Evolutionary conservation across 2,797 vertebrate species (phyloP).

Genomic region (Psittacula echo): DNA sequence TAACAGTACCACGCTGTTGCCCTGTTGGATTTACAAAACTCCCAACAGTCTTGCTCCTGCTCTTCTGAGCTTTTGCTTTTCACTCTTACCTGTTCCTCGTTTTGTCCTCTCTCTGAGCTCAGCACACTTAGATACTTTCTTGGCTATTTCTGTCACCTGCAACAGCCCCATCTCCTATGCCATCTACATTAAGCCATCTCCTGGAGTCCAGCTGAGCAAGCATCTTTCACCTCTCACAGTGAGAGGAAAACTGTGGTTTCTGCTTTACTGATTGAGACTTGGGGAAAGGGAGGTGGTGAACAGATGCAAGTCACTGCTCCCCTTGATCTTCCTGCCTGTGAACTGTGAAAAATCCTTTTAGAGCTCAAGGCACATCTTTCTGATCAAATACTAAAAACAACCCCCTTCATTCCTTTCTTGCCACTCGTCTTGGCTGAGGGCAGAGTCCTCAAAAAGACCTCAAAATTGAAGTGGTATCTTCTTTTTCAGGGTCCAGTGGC

Average conservation of each 20-base stretch:
- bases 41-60: background rate
- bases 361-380: background rate
- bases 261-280: background rate
- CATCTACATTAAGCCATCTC: accelerated
- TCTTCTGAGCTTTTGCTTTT: background rate
- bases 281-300: background rate
- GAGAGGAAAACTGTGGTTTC: background rate
- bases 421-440: background rate
- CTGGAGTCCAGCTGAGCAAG: background rate
- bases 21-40: background rate
- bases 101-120: background rate
- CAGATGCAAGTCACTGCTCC: background rate
- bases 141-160: background rate
- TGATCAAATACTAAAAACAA: background rate
- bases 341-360: background rate
- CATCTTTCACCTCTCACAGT: background rate
- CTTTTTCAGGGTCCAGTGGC: background rate
- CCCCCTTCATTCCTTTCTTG: background rate
- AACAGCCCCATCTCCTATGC: background rate
- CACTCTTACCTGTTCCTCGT: background rate
- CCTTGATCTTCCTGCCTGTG: background rate
- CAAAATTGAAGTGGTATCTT: background rate
- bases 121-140: background rate
- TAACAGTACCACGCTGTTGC: background rate
- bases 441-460: background rate